These are phyloP conservation scores for Cydia splendana DNA, from an alignment of 1,140 invertebrate species.

Conservation along the genomic window DNA sequence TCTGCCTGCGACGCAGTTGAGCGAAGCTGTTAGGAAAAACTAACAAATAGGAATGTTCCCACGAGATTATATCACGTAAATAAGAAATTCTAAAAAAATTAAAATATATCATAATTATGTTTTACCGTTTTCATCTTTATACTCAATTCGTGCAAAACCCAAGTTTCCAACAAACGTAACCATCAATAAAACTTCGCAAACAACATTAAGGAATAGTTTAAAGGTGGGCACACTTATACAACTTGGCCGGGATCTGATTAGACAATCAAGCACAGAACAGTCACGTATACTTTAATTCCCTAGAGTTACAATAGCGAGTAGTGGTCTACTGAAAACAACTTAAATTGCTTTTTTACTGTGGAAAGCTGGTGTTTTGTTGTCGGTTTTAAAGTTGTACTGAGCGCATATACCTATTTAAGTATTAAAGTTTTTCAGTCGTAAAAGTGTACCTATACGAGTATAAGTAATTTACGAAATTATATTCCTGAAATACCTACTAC, in stretches of 20 bases:
- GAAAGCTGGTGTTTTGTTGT: background rate
- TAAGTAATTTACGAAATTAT: too few species aligned
- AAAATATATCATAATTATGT: too few species aligned
- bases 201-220: conserved; percentile 16
- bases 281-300: conserved; percentile 39
- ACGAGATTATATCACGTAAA: background rate
- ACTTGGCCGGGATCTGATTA: conserved; percentile 20
- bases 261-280: conserved; percentile 14
- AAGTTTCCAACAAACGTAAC: conserved; percentile 37
- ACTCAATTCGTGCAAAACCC: conserved; percentile 8
- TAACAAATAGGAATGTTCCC: too few species aligned
- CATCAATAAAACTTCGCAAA: conserved; percentile 31
- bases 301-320: conserved; percentile 33
- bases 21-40: too few species aligned
- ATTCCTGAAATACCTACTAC: too few species aligned
- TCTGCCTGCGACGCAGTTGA: too few species aligned
- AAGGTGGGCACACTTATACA: conserved; percentile 10
- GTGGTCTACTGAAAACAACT: conserved; percentile 38
- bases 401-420: too few species aligned
- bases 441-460: too few species aligned
- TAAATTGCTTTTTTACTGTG: conserved; percentile 40
- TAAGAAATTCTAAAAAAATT: background rate
- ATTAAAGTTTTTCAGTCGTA: too few species aligned
- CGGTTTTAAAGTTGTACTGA: background rate
- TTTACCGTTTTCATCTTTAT: background rate